Conservation (phyloP, 2,888 invertebrate species). For the Hypsopygia costalis region DNA sequence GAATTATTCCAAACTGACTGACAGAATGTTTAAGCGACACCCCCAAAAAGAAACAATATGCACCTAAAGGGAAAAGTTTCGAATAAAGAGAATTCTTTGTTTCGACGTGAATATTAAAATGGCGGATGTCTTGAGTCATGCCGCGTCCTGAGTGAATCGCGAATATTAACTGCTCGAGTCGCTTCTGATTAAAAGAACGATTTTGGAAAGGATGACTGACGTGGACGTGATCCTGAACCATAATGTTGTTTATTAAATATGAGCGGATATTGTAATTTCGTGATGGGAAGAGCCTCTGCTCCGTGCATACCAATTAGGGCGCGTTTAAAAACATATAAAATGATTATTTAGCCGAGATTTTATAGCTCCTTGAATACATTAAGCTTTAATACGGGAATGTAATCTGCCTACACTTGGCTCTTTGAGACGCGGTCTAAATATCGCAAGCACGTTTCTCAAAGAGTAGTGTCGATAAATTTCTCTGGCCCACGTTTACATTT, state of each 20-base stretch:
- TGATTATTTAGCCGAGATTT: slow-evolving; percentile 49
- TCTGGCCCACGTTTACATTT: slow-evolving; percentile 55
- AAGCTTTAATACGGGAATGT: slow-evolving; percentile 43
- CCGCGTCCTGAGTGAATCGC: slow-evolving; percentile 50
- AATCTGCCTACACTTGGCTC: slow-evolving; percentile 40
- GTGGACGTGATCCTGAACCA: slow-evolving; percentile 61
- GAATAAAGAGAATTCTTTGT: slow-evolving; percentile 55
- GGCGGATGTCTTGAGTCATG: slow-evolving; percentile 48
- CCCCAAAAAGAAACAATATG: slow-evolving; percentile 37
- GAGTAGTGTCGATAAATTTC: slow-evolving; percentile 21
- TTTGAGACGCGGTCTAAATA: slow-evolving; percentile 34
- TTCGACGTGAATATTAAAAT: slow-evolving; percentile 65
- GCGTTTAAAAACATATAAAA: slow-evolving; percentile 63
- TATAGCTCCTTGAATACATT: slow-evolving; percentile 50
- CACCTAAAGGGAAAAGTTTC: slow-evolving; percentile 52
- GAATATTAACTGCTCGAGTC: slow-evolving; percentile 60
- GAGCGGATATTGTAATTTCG: slow-evolving; percentile 69
- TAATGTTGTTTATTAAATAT: slow-evolving; percentile 65
- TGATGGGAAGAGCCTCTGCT: slow-evolving; percentile 62
- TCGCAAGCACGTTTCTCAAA: slow-evolving; percentile 17
- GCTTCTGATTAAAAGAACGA: slow-evolving; percentile 66
- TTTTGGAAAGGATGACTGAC: slow-evolving; percentile 70
- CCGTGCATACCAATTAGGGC: slow-evolving; percentile 63
- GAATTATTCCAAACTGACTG: slow-evolving; percentile 71
- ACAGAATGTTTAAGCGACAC: slow-evolving; percentile 65